Conservation (phyloP, 2,888 invertebrate species). For the Diachrysia chrysitis region DNA sequence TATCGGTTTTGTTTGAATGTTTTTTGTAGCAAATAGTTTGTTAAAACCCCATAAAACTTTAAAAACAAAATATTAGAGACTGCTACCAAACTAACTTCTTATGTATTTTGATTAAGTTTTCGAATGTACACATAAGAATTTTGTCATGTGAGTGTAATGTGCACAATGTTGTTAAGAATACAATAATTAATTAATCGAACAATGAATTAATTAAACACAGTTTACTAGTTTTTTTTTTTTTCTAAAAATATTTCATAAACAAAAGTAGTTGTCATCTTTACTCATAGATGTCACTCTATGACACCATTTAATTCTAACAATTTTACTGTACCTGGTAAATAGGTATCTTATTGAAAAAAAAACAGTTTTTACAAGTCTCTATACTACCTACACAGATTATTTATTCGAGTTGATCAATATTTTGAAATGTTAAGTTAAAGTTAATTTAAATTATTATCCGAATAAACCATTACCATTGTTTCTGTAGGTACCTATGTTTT, state of each 20-base stretch:
- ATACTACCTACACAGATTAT: too few relatives aligned
- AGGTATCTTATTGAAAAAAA: too few relatives aligned
- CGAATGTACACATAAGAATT: conserved; percentile 15
- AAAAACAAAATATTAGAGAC: not conserved
- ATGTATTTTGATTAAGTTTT: conserved; percentile 21
- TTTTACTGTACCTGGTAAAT: too few relatives aligned
- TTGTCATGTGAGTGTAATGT: conserved; percentile 1
- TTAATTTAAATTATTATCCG: too few relatives aligned
- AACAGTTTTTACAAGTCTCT: too few relatives aligned
- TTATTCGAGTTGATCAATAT: too few relatives aligned
- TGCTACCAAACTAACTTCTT: not conserved
- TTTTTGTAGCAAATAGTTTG: not conserved
- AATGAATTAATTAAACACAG: not conserved
- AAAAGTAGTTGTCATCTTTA: not conserved
- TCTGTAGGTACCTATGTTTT: too few relatives aligned
- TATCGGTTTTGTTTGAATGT: not conserved
- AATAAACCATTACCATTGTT: too few relatives aligned
- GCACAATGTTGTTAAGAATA: not conserved
- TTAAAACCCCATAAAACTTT: not conserved
- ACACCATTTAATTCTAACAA: too few relatives aligned
- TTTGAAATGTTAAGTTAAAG: too few relatives aligned
- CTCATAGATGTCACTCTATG: not conserved
- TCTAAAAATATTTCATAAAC: not conserved
- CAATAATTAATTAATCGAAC: not conserved
- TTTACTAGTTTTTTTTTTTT: not conserved